Evolutionary conservation across 1,140 invertebrate genomes (phyloP), one percentile per base, ranked within the genome.

Genomic region (Drosophila novamexicana): DNA sequence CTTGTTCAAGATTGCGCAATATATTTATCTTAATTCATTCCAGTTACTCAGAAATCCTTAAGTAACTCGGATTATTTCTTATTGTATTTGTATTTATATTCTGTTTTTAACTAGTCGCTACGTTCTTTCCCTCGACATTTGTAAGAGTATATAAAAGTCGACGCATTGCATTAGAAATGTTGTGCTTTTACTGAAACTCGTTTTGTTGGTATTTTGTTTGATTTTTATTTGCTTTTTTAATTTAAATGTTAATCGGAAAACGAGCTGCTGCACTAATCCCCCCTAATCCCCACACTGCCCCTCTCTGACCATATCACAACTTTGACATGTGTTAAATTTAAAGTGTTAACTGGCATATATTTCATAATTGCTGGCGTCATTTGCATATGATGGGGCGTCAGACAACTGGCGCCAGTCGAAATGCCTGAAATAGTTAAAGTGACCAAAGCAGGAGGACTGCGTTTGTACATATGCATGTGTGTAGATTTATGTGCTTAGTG

Each of bases 231-330:
- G 81, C 42, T 49, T 70, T 84, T 84, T 84, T 84, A 84, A 84
- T 84, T 84, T 84, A 84, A 84, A 84, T 84, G 81, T 81, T 84
- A 84, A 84, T 84, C 74, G 37, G 22, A 29, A 29, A 29, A 29
- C 0, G 22, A 5, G 22, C 22, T 29, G 22, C 22, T 29, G 22
- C 22, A 4, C 22, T 29, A 29, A 5, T 29, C 2, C 3, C 2
- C 22, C 22, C 18, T 1, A 0, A 0, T 2, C 22, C 22, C n/a
- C 16, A 5, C 34, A 52, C 40, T 9, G 14, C 16, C 34, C 47
- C 58, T 9, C 53, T 5, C 49, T 14, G 16, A 32, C 9, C 7
- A 40, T 22, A 16, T 7, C 10, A 22, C 32, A 8, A 16, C 7
- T 59, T 5, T 58, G 54, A 71, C 18, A 22, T 71, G 61, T 65